Percentiles rank a stretch among this genome's conserved stretches.
Evolutionary conservation across 2,888 invertebrate genomes (phyloP).

Genomic region (Eupithecia insigniata): DNA sequence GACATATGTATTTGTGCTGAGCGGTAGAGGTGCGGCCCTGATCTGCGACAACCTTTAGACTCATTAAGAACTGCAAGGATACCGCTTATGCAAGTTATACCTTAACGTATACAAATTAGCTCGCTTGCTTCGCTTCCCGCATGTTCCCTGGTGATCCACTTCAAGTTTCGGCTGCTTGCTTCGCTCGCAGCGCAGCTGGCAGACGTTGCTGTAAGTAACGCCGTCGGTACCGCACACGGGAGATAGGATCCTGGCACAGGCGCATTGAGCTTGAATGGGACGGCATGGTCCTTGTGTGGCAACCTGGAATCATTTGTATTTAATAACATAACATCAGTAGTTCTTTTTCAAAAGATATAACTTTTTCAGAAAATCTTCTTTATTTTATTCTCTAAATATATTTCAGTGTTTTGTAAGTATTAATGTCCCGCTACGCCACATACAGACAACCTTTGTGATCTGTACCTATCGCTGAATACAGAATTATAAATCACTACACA

Average conservation of each 20-base stretch:
- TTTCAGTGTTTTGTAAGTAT: too few species aligned
- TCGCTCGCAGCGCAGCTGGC: conserved; percentile 29
- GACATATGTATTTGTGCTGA: too few species aligned
- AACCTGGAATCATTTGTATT: neutral
- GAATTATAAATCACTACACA: too few species aligned
- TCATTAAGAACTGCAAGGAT: conserved; percentile 18
- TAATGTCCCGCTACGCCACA: too few species aligned
- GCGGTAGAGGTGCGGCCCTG: too few species aligned
- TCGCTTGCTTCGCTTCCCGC: conserved; percentile 26
- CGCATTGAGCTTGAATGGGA: conserved; percentile 5
- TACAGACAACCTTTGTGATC: too few species aligned
- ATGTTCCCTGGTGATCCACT: conserved; percentile 23
- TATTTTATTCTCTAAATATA: too few species aligned
- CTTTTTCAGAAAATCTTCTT: too few species aligned
- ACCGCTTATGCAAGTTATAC: conserved; percentile 7
- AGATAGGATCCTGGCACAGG: neutral
- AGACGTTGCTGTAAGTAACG: conserved; percentile 31
- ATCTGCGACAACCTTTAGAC: too few species aligned
- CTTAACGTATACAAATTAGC: conserved; percentile 11
- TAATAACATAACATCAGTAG: too few species aligned
- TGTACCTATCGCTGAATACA: too few species aligned
- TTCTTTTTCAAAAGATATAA: too few species aligned
- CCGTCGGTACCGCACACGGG: conserved; percentile 37
- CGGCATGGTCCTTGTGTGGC: neutral
- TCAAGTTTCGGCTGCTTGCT: conserved; percentile 20